A percentile compares a stretch with the other conserved stretches of the same genome.
Evolutionary conservation across 1,140 invertebrate genomes (phyloP).

Genomic region (Ceratina australensis): DNA sequence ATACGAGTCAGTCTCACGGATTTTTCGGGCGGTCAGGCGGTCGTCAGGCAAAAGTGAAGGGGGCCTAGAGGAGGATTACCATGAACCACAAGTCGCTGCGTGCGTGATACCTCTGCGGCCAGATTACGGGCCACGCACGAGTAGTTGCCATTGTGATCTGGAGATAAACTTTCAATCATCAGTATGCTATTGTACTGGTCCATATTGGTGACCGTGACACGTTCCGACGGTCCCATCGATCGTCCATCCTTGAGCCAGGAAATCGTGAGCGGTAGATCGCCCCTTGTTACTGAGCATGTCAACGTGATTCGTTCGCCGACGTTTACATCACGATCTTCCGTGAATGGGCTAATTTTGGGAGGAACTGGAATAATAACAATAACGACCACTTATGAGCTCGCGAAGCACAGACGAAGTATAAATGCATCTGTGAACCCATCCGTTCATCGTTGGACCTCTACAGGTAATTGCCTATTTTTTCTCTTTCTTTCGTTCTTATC

Average conservation of each 20-base stretch:
- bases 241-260: slow-evolving; percentile 88
- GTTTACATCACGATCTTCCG: slow-evolving; percentile 85
- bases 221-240: slow-evolving; percentile 82
- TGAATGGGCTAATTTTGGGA: slow-evolving; percentile 89
- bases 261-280: slow-evolving; percentile 88
- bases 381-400: slow-evolving; percentile 57
- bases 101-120: slow-evolving; percentile 86
- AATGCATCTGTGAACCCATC: slow-evolving; percentile 15
- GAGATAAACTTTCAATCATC: slow-evolving; percentile 88
- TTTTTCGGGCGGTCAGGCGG: slow-evolving; percentile 73
- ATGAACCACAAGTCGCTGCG: slow-evolving; percentile 88
- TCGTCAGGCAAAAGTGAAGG: slow-evolving; percentile 69
- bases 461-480: neutral
- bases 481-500: neutral
- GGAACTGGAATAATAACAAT: slow-evolving; percentile 84
- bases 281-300: slow-evolving; percentile 89
- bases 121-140: slow-evolving; percentile 86
- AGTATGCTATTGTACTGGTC: slow-evolving; percentile 89
- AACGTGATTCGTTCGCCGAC: slow-evolving; percentile 88
- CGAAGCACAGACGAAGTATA: slow-evolving; percentile 38
- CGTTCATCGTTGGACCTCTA: slow-evolving; percentile 23
- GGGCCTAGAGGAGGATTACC: slow-evolving; percentile 84
- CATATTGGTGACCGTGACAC: slow-evolving; percentile 85
- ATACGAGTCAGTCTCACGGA: slow-evolving; percentile 60
- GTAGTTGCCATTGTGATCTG: slow-evolving; percentile 89